A percentile compares a stretch with the other conserved stretches of the same genome.
Evolutionary conservation across 2,113 vertebrate genomes (phyloP).

Genomic region (Corythoichthys haematopterus): DNA sequence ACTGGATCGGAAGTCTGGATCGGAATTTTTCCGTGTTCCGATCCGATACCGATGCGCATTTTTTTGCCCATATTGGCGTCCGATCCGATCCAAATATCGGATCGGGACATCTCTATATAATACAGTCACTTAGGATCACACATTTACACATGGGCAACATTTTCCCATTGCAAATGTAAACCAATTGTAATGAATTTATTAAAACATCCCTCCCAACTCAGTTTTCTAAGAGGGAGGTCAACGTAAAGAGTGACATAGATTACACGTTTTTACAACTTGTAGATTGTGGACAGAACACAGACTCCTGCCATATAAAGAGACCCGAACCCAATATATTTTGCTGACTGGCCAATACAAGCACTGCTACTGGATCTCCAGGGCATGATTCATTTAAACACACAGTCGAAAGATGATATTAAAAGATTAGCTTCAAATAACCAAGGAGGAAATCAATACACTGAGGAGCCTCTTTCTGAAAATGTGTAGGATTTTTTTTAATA

Average conservation of each 20-base stretch:
- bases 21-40: no score
- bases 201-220: neutral
- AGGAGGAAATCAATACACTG: conserved; percentile 19
- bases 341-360: conserved; percentile 13
- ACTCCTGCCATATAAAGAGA: conserved; percentile 5
- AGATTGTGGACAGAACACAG: neutral
- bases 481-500: neutral
- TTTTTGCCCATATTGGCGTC: no score
- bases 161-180: conserved; percentile 3
- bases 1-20: no score
- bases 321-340: neutral
- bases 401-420: conserved; percentile 24
- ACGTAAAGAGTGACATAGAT: neutral
- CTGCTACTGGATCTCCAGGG: conserved; percentile 12
- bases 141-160: neutral
- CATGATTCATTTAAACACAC: conserved; percentile 19
- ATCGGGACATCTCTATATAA: no score
- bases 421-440: conserved; percentile 40
- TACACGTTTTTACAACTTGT: neutral
- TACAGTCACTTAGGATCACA: no score
- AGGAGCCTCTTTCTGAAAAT: neutral
- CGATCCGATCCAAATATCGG: no score
- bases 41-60: no score
- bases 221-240: neutral
- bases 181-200: neutral